Percentiles rank a stretch among this genome's conserved stretches.
phyloP scores from a whole-genome alignment of 1,140 invertebrate genomes.

The Pseudomyrmex pallidus region DNA sequence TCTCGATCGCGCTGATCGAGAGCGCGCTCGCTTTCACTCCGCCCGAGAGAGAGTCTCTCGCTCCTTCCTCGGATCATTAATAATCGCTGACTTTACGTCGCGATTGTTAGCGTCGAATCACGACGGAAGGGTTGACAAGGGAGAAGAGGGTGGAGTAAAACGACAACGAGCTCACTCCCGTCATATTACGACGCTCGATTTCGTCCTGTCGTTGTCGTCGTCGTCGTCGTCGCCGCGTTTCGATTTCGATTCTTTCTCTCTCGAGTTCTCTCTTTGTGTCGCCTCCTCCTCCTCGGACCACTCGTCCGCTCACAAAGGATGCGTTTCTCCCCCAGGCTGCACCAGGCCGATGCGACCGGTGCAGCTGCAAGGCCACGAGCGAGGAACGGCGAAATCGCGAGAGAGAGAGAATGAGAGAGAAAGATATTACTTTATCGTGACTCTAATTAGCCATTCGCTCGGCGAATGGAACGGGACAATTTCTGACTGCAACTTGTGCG shows the following conservation, averaged over 20 bases:
- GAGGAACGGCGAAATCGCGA: conserved; percentile 32
- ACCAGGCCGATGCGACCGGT: conserved; percentile 42
- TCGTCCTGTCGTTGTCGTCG: conserved; percentile 40
- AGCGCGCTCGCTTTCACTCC: conserved; percentile 24
- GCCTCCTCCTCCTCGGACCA: conserved; percentile 49
- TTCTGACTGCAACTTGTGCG: background rate
- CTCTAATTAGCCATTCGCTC: conserved; percentile 25
- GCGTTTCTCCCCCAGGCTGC: conserved; percentile 67
- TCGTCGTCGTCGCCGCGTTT: conserved; percentile 64
- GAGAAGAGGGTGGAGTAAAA: conserved; percentile 3
- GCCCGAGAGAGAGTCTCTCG: background rate
- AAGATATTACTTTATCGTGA: background rate
- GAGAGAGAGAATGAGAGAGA: background rate
- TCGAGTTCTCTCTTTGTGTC: conserved; percentile 62
- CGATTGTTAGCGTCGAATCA: conserved; percentile 53
- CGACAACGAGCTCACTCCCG: background rate
- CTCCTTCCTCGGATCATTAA: conserved; percentile 58
- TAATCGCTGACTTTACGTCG: conserved; percentile 58
- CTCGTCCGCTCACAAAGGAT: conserved; percentile 66
- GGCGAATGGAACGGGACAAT: background rate
- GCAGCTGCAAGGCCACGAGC: conserved; percentile 57
- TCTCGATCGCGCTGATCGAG: conserved; percentile 5
- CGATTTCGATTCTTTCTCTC: conserved; percentile 70
- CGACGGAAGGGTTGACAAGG: conserved; percentile 25
- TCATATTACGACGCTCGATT: conserved; percentile 47